Evolutionary conservation across 2,888 invertebrate genomes (phyloP), one percentile per base, ranked within the genome.

Genomic region (Hofmannophila pseudospretella): DNA sequence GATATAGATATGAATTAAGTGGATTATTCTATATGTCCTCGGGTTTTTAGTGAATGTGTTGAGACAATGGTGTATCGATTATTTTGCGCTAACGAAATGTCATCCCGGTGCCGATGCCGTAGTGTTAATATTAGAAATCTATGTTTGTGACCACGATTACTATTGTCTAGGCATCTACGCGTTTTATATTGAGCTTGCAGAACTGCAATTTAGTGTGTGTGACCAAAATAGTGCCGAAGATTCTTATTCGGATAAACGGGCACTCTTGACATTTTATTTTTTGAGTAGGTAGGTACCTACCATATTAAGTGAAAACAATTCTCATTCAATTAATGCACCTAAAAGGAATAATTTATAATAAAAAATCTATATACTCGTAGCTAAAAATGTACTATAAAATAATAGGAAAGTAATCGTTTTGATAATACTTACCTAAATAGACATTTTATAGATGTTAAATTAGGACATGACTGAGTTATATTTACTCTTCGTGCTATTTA

Each of bases 11-110:
- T 49, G 52, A 45, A 48, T 49, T 52, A 57, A 58, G 58, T 66
- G 64, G 54, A 60, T 58, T 63, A 58, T 57, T 44, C 43, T 43
- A 43, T 54, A 71, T 61, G 60, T 70, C 58, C 61, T 74, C 65
- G 56, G 60, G 62, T 69, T 75, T 79, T 80, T 62, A 62, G 81
- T 79, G 76, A 76, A 79, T 75, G 75, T 82, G 80, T 72, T 79
- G 73, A 82, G 82, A 85, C 84, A 85, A 85, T 85, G 84, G 85
- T 84, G 77, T 86, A 86, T 86, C 82, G 86, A 86, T 86, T 86
- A 85, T 84, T 86, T 84, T 84, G 75, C 78, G 79, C 78, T 76
- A 78, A 82, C 77, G 80, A 84, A 86, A 86, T 85, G 86, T 86
- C 86, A 86, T 81, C 82, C 77, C 81, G 65, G 84, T 78, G 65